Percentiles rank a stretch among this genome's conserved stretches.
These are phyloP conservation scores for Rhabditoides inermis DNA, from an alignment of 2,888 invertebrate genomes.

Conservation along the genomic window DNA sequence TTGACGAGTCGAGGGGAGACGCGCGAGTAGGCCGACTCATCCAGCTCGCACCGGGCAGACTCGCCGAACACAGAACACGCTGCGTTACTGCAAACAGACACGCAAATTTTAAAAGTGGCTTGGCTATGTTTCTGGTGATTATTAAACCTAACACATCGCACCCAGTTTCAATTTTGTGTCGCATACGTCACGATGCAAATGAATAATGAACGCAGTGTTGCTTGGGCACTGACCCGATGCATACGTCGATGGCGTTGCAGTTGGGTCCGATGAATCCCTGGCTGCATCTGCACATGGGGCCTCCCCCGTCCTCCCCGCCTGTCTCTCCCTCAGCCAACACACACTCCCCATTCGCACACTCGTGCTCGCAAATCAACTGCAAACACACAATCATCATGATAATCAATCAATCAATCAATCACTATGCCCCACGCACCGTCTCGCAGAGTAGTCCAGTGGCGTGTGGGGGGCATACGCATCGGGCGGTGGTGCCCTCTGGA, in stretches of 20 bases:
- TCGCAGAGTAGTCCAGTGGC: constrained; percentile 36
- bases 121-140: too few species aligned
- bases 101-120: not conserved
- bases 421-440: constrained; percentile 25
- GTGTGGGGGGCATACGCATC: constrained; percentile 35
- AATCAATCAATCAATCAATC: not conserved
- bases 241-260: constrained; percentile 46
- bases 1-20: constrained; percentile 19
- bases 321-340: constrained; percentile 6
- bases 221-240: constrained; percentile 32
- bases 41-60: constrained; percentile 33
- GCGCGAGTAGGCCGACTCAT: constrained; percentile 26
- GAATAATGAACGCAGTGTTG: too few species aligned
- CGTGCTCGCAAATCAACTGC: constrained; percentile 21
- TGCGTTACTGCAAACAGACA: constrained; percentile 37
- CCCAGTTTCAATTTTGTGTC: too few species aligned
- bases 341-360: constrained; percentile 31
- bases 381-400: not conserved
- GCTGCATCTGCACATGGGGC: constrained; percentile 27
- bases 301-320: not conserved
- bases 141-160: too few species aligned
- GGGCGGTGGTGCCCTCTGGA: constrained; percentile 25
- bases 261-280: constrained; percentile 46
- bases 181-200: too few species aligned
- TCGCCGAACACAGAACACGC: constrained; percentile 40